phyloP scores from a whole-genome alignment of 1,140 invertebrate species.

The Asobara japonica region DNA sequence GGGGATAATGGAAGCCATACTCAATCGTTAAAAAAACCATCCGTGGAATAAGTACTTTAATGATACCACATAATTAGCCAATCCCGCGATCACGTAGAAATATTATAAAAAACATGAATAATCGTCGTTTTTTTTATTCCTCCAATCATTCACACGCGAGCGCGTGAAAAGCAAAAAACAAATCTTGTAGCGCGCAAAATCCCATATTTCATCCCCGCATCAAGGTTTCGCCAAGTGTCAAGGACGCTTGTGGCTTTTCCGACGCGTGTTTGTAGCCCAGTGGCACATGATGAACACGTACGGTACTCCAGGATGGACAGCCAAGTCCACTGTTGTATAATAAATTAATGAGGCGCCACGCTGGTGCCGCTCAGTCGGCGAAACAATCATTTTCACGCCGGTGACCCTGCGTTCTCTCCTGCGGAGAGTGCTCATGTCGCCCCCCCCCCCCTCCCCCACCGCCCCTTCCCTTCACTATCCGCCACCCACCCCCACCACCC shows the following conservation, averaged over 20 bases:
- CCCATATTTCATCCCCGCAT: neutral
- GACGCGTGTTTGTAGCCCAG: neutral
- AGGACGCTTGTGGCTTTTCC: neutral
- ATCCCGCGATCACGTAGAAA: too few species aligned
- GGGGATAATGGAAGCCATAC: too few species aligned
- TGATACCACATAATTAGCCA: too few species aligned
- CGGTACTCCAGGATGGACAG: neutral
- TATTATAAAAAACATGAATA: too few species aligned
- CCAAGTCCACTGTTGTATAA: conserved; percentile 17
- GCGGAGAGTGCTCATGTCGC: conserved; percentile 1
- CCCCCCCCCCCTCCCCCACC: conserved; percentile 24
- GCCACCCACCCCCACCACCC: too few species aligned
- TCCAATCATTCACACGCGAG: too few species aligned
- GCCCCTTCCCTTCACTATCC: conserved; percentile 28
- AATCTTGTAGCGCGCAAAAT: neutral
- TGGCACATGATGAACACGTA: neutral
- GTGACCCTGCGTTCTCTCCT: neutral
- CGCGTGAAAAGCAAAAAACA: too few species aligned
- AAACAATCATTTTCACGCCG: conserved; percentile 26
- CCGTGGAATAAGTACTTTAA: too few species aligned
- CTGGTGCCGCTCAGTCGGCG: conserved; percentile 11
- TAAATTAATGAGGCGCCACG: conserved; percentile 28
- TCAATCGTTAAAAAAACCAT: too few species aligned
- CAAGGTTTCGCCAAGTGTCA: neutral
- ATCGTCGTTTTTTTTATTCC: too few species aligned